A percentile compares a stretch with the other conserved stretches of the same genome.
phyloP scores from a whole-genome alignment of 2,797 vertebrate species.

The Tenualosa thibaudeaui region DNA sequence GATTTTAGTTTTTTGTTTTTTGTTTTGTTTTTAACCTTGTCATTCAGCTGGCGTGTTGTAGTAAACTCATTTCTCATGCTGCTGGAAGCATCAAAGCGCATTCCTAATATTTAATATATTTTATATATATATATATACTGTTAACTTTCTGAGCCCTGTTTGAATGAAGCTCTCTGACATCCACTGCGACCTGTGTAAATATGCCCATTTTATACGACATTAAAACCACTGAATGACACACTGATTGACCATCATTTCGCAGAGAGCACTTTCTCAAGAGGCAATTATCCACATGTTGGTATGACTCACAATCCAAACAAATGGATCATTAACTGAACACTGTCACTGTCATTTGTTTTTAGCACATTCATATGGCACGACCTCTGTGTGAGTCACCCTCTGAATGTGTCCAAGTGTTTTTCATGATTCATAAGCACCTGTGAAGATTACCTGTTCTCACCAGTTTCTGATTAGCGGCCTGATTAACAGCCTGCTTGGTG shows the following conservation, averaged over 20 bases:
- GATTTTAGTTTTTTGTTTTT: background rate
- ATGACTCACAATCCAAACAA: conserved; percentile 5
- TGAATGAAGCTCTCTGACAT: background rate
- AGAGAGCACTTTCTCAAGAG: background rate
- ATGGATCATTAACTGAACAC: background rate
- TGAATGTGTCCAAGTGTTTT: background rate
- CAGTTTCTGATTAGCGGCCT: background rate
- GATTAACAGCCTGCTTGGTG: background rate
- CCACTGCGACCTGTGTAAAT: background rate
- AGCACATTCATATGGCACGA: background rate
- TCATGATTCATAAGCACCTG: background rate
- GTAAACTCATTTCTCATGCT: background rate
- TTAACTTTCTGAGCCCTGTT: background rate
- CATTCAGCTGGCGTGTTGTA: background rate
- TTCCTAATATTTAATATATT: conserved; percentile 5
- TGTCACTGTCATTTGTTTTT: background rate
- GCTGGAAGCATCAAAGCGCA: background rate
- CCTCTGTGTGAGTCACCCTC: background rate
- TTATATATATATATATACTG: background rate
- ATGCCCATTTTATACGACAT: background rate
- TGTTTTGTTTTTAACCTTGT: background rate
- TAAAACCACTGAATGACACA: conserved; percentile 10
- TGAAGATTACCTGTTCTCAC: background rate
- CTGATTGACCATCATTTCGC: conserved; percentile 1
- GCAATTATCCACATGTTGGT: background rate